Conservation (phyloP, 2,888 invertebrate species). For the Ferdinandea cuprea region DNA sequence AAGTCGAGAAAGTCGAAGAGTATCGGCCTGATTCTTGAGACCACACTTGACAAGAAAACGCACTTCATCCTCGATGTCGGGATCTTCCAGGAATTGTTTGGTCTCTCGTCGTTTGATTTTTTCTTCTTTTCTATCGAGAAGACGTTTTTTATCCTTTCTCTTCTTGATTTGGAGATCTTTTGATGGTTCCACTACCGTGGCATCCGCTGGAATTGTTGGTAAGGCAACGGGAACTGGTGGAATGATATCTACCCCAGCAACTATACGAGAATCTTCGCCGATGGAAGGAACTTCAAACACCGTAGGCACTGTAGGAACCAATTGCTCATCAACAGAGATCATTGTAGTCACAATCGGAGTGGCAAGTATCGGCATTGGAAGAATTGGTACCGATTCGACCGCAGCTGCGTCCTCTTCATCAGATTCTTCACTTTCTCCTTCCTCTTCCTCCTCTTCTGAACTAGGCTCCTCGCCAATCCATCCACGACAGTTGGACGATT, state of each 20-base stretch:
- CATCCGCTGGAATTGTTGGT: slow-evolving; percentile 20
- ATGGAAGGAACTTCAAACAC: slow-evolving; percentile 22
- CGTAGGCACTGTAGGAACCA: slow-evolving; percentile 9
- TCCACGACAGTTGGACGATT: slow-evolving; percentile 94
- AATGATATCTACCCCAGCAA: not conserved
- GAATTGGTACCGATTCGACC: not conserved
- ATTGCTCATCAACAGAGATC: slow-evolving; percentile 13
- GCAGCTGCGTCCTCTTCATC: slow-evolving; percentile 77
- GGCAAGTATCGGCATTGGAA: slow-evolving; percentile 16
- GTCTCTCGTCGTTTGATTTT: slow-evolving; percentile 69
- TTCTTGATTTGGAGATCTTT: slow-evolving; percentile 28
- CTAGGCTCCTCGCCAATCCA: slow-evolving; percentile 97
- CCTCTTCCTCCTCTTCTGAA: slow-evolving; percentile 85
- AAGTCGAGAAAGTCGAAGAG: slow-evolving; percentile 93
- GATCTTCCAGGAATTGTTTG: slow-evolving; percentile 86
- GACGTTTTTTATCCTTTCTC: slow-evolving; percentile 78
- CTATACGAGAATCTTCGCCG: not conserved
- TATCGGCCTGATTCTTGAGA: slow-evolving; percentile 94
- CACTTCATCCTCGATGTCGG: slow-evolving; percentile 93
- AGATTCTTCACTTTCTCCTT: slow-evolving; percentile 77
- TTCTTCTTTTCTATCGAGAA: slow-evolving; percentile 65
- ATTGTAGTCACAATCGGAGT: not conserved
- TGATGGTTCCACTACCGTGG: slow-evolving; percentile 24
- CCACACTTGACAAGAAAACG: slow-evolving; percentile 90
- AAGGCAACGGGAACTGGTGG: not conserved